Evolutionary conservation across 2,888 invertebrate species (phyloP).

Genomic region (Phalangium opilio): DNA sequence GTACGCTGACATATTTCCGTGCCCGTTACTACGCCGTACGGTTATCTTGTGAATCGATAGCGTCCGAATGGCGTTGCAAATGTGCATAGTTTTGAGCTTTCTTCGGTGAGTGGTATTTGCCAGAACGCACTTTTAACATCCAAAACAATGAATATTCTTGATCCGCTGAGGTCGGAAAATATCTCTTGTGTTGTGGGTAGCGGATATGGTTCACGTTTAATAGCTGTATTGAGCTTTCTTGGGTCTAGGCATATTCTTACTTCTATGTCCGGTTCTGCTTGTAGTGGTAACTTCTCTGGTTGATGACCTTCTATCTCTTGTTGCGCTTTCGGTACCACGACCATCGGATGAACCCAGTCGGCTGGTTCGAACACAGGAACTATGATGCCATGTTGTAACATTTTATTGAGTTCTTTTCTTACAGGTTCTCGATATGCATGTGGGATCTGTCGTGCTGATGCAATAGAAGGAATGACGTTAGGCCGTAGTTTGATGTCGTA

Average conservation of each 20-base stretch:
- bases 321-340: conserved; percentile 25
- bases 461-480: too few species aligned
- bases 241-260: conserved; percentile 26
- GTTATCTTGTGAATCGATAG: conserved; percentile 24
- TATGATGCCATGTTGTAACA: conserved; percentile 6
- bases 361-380: not conserved
- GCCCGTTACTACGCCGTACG: conserved; percentile 26
- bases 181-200: conserved; percentile 25
- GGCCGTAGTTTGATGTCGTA: too few species aligned
- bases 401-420: not conserved
- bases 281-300: too few species aligned
- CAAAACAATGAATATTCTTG: too few species aligned
- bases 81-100: conserved; percentile 25
- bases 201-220: conserved; percentile 24
- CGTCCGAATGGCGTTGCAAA: conserved; percentile 28
- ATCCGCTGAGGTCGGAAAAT: too few species aligned
- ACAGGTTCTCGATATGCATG: conserved; percentile 1
- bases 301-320: too few species aligned
- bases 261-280: conserved; percentile 17
- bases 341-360: conserved; percentile 25
- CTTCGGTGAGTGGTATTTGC: conserved; percentile 26
- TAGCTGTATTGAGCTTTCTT: conserved; percentile 23
- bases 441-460: conserved; percentile 3
- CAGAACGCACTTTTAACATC: conserved; percentile 27
- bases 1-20: conserved; percentile 26